phyloP scores from a whole-genome alignment of 2,113 vertebrate species.

The Xenopus tropicalis region UCB_Xtro_10.0 CM004443.2:149551001-149551500 shows the following conservation, averaged over 20 bases:
- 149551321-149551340: conserved; percentile 44
- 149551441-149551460: conserved; percentile 10
- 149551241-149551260: conserved; percentile 43
- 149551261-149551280: conserved; percentile 44
- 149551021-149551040: too few species aligned
- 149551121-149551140: conserved; percentile 34
- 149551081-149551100: conserved; percentile 18
- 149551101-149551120: conserved; percentile 43
- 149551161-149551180: conserved; percentile 41
- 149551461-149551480: conserved; percentile 1
- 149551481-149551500: too few species aligned
- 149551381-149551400: conserved; percentile 33
- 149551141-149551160: conserved; percentile 33
- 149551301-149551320: conserved; percentile 44
- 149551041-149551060: neutral
- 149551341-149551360: conserved; percentile 44
- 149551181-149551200: conserved; percentile 44
- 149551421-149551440: conserved; percentile 29
- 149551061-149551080: conserved; percentile 1
- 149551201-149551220: conserved; percentile 45
- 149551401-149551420: conserved; percentile 26
- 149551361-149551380: conserved; percentile 44
- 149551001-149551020: too few species aligned
- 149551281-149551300: conserved; percentile 46
- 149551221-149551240: conserved; percentile 44